These are phyloP conservation scores for Vannuccia rotundouncinata DNA, from an alignment of 2,888 invertebrate species.

Conservation along the genomic window DNA sequence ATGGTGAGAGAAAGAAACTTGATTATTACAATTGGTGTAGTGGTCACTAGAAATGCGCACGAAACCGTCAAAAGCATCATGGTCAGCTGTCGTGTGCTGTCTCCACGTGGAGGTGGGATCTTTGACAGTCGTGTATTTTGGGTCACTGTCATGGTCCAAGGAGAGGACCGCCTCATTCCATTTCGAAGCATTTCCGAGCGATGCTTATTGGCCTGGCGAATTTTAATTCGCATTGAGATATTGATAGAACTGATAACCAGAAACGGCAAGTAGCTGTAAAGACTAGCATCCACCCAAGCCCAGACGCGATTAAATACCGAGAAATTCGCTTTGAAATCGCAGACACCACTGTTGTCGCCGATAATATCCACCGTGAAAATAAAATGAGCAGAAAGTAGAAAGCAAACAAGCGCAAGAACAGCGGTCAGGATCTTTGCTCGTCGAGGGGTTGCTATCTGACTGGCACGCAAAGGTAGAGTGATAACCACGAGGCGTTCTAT, in stretches of 20 bases:
- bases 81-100: conserved; percentile 36
- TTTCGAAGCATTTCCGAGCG: conserved; percentile 6
- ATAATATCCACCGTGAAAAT: conserved; percentile 45
- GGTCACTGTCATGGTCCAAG: neutral
- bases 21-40: conserved; percentile 38
- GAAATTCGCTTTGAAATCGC: conserved; percentile 32
- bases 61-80: conserved; percentile 38
- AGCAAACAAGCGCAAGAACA: conserved; percentile 44
- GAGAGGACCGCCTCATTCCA: neutral
- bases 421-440: conserved; percentile 47
- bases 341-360: neutral
- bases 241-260: conserved; percentile 24
- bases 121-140: neutral
- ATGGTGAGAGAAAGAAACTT: conserved; percentile 27
- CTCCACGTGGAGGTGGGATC: neutral
- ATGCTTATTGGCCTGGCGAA: conserved; percentile 25
- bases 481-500: conserved; percentile 53
- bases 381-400: conserved; percentile 48
- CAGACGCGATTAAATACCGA: conserved; percentile 1
- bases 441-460: conserved; percentile 45
- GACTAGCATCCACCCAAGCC: conserved; percentile 31
- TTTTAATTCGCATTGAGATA: conserved; percentile 23
- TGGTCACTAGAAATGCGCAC: conserved; percentile 36
- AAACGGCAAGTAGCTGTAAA: conserved; percentile 37
- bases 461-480: conserved; percentile 48